These are phyloP conservation scores for Cryptus armator DNA, from an alignment of 2,888 invertebrate species.

Conservation along the genomic window DNA sequence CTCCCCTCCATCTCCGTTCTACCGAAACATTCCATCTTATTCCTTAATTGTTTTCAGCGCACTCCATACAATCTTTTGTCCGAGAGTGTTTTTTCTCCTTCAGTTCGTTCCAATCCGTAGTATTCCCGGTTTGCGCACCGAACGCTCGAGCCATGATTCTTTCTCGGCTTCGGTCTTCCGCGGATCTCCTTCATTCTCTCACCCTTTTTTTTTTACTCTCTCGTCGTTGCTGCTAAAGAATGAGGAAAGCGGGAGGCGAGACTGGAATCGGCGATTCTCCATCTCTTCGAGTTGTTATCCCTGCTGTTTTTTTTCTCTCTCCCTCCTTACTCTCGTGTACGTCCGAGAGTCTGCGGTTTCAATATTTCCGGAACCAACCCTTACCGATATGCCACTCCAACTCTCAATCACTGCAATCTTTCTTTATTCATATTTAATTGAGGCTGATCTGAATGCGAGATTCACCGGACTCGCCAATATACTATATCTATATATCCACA, in stretches of 20 bases:
- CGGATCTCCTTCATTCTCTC: conserved; percentile 33
- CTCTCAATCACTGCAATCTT: conserved; percentile 47
- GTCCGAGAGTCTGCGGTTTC: conserved; percentile 42
- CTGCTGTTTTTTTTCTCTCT: conserved; percentile 10
- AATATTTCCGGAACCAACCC: conserved; percentile 42
- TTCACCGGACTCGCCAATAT: conserved; percentile 29
- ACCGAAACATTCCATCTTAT: conserved; percentile 64
- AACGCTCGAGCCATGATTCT: conserved; percentile 8
- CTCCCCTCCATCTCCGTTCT: neutral
- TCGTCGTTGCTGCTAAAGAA: conserved; percentile 21
- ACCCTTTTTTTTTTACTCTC: conserved; percentile 13
- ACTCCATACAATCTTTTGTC: conserved; percentile 49
- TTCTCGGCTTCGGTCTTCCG: conserved; percentile 11
- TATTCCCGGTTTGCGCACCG: conserved; percentile 1
- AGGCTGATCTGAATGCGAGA: conserved; percentile 51
- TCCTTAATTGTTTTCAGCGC: conserved; percentile 66
- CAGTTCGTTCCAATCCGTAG: conserved; percentile 10
- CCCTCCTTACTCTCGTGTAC: neutral
- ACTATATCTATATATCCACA: conserved; percentile 35
- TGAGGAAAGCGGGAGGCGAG: conserved; percentile 17
- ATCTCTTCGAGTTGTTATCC: conserved; percentile 49
- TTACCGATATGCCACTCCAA: conserved; percentile 26
- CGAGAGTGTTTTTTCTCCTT: conserved; percentile 10
- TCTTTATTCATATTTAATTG: conserved; percentile 60
- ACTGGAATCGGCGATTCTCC: conserved; percentile 40